Evolutionary conservation across 2,113 vertebrate species (phyloP), one percentile per base, ranked within the genome.

Genomic region (Cyprinodon brontotheroides): DNA sequence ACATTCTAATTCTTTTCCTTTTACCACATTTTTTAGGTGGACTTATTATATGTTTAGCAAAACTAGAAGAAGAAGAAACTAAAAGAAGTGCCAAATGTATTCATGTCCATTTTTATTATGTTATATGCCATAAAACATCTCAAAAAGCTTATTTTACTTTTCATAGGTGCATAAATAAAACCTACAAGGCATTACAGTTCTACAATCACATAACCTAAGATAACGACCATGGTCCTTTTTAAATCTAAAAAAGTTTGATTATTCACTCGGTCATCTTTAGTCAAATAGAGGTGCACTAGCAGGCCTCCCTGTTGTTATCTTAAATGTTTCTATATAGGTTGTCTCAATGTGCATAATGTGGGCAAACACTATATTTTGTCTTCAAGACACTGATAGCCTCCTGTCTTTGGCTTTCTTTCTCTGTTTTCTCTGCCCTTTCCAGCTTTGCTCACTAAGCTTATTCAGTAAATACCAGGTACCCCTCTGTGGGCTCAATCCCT

Each of bases 401-500:
- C 63, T 40, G n/a, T 29, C 48, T 20, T 80, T 11, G 38, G 48
- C 37, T 72, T 64, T 65, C 65, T 78, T 43, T 80, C 69, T 70
- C 29, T 38, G 36, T 74, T 81, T 82, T 81, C 72, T 8, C 20
- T 80, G 65, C 70, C 75, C 8, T 73, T 81, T 81, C 74, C 53
- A 78, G 84, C 50, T 72, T 53, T 60, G 48, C 67, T 81, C 74
- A 78, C 66, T 65, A 77, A 60, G 50, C 68, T 72, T 22, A 39
- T 39, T 75, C 75, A 43, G 72, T 80, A 84, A 84, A 85, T 80
- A 77, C 72, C 78, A 47, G 0, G 61, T 15, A 62, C 61, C 80
- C 79, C 41, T 60, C 83, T 48, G 85, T 53, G 78, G 59, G 64
- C 78, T 62, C 61, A 82, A 84, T 89, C 84, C 57, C 38, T 83